These are phyloP conservation scores for Synanceia verrucosa DNA, from an alignment of 2,797 vertebrate genomes.

Conservation along the genomic window DNA sequence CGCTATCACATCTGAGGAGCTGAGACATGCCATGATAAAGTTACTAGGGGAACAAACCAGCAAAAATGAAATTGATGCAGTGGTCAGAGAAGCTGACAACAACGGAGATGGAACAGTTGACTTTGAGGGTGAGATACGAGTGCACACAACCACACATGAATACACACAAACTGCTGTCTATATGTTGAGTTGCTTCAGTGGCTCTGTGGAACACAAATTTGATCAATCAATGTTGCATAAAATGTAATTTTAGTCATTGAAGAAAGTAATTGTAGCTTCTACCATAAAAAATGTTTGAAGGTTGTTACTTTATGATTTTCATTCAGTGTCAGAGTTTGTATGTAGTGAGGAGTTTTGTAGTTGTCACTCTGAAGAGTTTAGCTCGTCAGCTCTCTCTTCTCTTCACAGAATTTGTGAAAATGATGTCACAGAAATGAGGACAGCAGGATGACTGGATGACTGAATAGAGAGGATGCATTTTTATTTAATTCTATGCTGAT, in stretches of 20 bases:
- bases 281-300: not conserved
- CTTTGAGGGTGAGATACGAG: conserved; percentile 90
- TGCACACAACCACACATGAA: not conserved
- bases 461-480: not conserved
- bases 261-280: no score
- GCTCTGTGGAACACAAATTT: not conserved
- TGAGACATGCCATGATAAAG: conserved; percentile 90
- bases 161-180: not conserved
- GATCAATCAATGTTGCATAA: not conserved
- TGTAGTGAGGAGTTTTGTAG: not conserved
- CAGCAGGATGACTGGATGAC: conserved; percentile 1
- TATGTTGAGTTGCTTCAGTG: not conserved
- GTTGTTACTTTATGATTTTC: not conserved
- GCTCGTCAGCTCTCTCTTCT: conserved; percentile 14
- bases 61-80: conserved; percentile 90
- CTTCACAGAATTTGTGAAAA: conserved; percentile 82
- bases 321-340: not conserved
- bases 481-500: not conserved
- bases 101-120: conserved; percentile 95
- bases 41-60: conserved; percentile 90
- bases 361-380: not conserved
- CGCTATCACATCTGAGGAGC: conserved; percentile 90
- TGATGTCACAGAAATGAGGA: conserved; percentile 82
- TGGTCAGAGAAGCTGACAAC: conserved; percentile 91
- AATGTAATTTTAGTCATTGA: no score